phyloP scores from a whole-genome alignment of 2,113 vertebrate species.

The Mola mola region DNA sequence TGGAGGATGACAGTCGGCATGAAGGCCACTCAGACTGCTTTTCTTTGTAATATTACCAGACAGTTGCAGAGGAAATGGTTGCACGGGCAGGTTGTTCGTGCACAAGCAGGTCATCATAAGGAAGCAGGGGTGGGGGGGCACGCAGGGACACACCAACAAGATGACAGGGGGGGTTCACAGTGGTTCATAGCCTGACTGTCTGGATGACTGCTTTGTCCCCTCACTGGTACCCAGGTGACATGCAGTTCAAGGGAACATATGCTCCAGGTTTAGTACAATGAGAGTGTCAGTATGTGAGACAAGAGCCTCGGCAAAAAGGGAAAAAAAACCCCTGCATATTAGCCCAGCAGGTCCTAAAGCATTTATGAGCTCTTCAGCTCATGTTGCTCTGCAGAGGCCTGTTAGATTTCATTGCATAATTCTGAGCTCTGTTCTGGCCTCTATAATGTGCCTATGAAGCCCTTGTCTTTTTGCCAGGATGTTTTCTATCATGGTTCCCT shows the following conservation, averaged over 20 bases:
- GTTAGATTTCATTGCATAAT: constrained; percentile 78
- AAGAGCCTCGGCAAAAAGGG: constrained; percentile 46
- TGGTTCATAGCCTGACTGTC: constrained; percentile 10
- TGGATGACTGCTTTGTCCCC: constrained; percentile 15
- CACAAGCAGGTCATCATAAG: constrained; percentile 30
- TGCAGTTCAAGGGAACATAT: constrained; percentile 23
- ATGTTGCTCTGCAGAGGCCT: constrained; percentile 71
- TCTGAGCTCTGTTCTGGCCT: constrained; percentile 48
- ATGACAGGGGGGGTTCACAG: constrained; percentile 1
- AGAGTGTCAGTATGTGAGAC: constrained; percentile 33
- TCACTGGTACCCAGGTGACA: constrained; percentile 20
- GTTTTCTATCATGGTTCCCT: constrained; percentile 59
- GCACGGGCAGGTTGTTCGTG: too few relatives aligned
- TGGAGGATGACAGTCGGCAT: constrained; percentile 30
- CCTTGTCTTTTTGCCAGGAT: constrained; percentile 67
- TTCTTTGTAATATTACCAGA: constrained; percentile 56
- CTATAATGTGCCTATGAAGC: constrained; percentile 63
- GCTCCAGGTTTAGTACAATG: constrained; percentile 37
- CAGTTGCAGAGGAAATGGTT: constrained; percentile 42
- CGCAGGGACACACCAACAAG: constrained; percentile 1
- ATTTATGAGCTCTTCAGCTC: constrained; percentile 77
- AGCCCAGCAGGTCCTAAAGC: constrained; percentile 71
- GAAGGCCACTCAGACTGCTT: constrained; percentile 48
- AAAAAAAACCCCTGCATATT: too few relatives aligned
- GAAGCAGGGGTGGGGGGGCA: constrained; percentile 8